A percentile compares a stretch with the other conserved stretches of the same genome.
phyloP scores from a whole-genome alignment of 2,888 invertebrate genomes.

The Drosophila putrida region DNA sequence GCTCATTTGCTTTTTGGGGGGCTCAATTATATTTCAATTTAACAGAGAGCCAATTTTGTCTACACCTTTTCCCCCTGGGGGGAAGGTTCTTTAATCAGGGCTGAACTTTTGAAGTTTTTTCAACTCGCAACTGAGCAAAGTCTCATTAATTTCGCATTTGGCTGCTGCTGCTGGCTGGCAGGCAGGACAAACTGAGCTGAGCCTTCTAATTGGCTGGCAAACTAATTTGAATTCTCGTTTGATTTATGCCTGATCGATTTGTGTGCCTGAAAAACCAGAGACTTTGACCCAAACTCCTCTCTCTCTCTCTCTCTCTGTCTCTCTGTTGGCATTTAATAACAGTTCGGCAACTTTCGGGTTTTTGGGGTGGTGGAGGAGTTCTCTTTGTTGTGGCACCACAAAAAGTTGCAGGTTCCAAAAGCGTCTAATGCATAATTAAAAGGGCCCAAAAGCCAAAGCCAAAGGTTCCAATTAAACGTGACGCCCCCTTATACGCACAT shows the following conservation, averaged over 20 bases:
- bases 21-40: constrained; percentile 79
- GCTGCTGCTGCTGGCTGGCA: too few species aligned
- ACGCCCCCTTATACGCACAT: constrained; percentile 62
- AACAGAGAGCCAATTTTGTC: constrained; percentile 34
- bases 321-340: constrained; percentile 55
- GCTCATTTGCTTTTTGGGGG: constrained; percentile 15
- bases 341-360: constrained; percentile 43
- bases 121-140: constrained; percentile 6
- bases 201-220: constrained; percentile 65
- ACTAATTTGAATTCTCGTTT: constrained; percentile 79
- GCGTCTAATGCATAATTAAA: constrained; percentile 74
- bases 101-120: constrained; percentile 1
- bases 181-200: constrained; percentile 18
- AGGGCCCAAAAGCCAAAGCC: constrained; percentile 23
- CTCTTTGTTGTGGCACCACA: constrained; percentile 50
- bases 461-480: constrained; percentile 65
- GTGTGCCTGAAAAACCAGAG: constrained; percentile 4
- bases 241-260: constrained; percentile 79
- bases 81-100: background rate
- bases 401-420: constrained; percentile 30
- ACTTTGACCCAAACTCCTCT: background rate
- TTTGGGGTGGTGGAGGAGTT: background rate
- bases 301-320: background rate
- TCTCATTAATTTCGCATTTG: constrained; percentile 70
- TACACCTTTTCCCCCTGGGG: too few species aligned